Base-by-base conservation (phyloP, 2,888 invertebrate genomes). In the Lithodes maja region DNA sequence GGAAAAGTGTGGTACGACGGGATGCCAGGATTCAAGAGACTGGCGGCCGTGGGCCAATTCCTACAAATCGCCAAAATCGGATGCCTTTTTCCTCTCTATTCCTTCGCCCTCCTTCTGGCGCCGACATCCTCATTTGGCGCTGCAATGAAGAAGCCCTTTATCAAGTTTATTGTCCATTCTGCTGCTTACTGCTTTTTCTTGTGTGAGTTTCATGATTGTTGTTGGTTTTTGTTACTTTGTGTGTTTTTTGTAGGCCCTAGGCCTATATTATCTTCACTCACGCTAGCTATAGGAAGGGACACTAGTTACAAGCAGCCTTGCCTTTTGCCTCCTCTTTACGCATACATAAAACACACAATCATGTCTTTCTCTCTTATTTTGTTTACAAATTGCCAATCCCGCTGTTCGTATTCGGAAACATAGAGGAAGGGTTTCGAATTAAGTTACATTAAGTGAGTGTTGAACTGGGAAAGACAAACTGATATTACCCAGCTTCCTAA, bases 121-220 rank as follows among this genome's bases (percentile, higher is more conserved):
- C 95, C 95, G 49, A 94, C 93, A 92, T 93, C 93, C 83, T 92
- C 92, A 61, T 91, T 94, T 9, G 94, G 94, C 7, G 92, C 92
- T 74, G 93, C 94, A 85, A 93, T 94, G 92, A 93, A 94, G 85
- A 94, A 94, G 91, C 95, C 95, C 1, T 95, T 95, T 93, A 94
- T 95, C 93, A 95, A 95, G 92, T 95, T 95, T 92, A 94, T 95
- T 90, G 94, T 94, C 90, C 94, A 95, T 92, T 94, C 94, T 90
- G 93, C 94, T 15, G 94, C 94, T n/a, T 95, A 95, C 92, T 93
- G 94, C 83, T 94, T 94, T 91, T 95, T 95, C 93, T 95, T 99
- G 91, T 95, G 99, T 99, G 94, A 96, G 97, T 87, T 17, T 71
- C 17, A n/a, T 71, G 12, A 1, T 71, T 71, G 12, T 17, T 71